phyloP scores from a whole-genome alignment of 2,113 vertebrate genomes.

The Corythaixoides concolor region DNA sequence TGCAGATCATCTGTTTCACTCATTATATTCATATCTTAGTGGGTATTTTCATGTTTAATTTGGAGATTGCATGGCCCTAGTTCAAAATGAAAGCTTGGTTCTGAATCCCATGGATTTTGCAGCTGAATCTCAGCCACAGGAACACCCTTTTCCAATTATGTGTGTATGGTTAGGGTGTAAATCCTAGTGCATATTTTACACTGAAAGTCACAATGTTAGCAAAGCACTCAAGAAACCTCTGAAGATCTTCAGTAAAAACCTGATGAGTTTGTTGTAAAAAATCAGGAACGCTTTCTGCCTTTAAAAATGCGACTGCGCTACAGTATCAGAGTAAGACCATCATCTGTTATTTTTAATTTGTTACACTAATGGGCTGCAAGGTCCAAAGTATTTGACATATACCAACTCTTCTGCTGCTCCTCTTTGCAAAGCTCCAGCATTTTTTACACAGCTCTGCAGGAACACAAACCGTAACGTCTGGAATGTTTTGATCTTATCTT shows the following conservation, averaged over 20 bases:
- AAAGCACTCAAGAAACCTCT: conserved; percentile 37
- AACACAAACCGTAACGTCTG: conserved; percentile 22
- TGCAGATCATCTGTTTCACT: conserved; percentile 73
- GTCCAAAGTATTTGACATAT: conserved; percentile 44
- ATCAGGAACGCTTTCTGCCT: background rate
- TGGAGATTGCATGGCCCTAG: conserved; percentile 63
- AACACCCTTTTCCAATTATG: conserved; percentile 66
- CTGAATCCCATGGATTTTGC: conserved; percentile 60
- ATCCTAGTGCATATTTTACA: conserved; percentile 46
- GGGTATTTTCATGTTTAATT: conserved; percentile 69
- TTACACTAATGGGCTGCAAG: conserved; percentile 10
- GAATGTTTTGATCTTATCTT: conserved; percentile 67
- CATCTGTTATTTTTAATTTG: conserved; percentile 40
- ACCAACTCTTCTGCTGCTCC: conserved; percentile 31
- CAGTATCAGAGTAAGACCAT: background rate
- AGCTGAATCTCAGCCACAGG: conserved; percentile 66
- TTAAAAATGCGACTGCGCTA: background rate
- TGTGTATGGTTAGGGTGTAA: conserved; percentile 41
- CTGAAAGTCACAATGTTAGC: conserved; percentile 31
- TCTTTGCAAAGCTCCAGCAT: conserved; percentile 25
- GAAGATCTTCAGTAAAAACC: conserved; percentile 6
- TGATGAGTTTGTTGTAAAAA: background rate
- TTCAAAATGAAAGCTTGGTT: conserved; percentile 65
- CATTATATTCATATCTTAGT: conserved; percentile 67
- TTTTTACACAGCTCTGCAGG: conserved; percentile 45